Base-by-base conservation (phyloP, 2,888 invertebrate species). In the Eupithecia insigniata region DNA sequence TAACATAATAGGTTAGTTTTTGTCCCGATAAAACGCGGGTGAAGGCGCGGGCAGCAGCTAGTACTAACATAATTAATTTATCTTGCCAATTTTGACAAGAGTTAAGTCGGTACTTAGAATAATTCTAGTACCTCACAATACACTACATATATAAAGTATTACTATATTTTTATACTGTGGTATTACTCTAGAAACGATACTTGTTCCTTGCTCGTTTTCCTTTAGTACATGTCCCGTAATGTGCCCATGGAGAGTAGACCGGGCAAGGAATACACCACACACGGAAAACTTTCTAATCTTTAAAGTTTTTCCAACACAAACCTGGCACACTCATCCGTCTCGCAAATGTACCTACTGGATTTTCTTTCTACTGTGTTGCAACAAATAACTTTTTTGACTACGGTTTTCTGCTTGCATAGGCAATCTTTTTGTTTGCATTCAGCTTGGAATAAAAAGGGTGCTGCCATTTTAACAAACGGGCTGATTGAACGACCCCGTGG, bases 251-350 rank as follows among this genome's bases (percentile, higher is more conserved):
- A 84, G 88, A 84, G 80, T 67, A 73, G 67, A 76, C 78, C 75
- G 77, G 72, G 78, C 79, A 78, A 74, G 74, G 76, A 73, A 78
- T 76, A 78, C 68, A 80, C 83, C 84, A 79, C 82, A 79, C 75
- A 82, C 79, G 78, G 79, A 76, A 55, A 89, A 90, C 88, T 90
- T 89, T 84, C 84, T 90, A 89, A 90, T 90, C 88, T 89, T 88
- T 88, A 87, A 84, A 90, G 89, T 85, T 90, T 89, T 81, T 78
- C 78, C 78, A 78, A 75, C 78, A 80, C 80, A 80, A 80, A 83
- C 81, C 74, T 77, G 76, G 75, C 77, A 80, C 80, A 81, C 79
- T 77, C 82, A 85, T 87, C 79, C 81, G 78, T 88, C 86, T 85
- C 83, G 79, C 70, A 81, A 80, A 76, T 73, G 80, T 81, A 78